These are phyloP conservation scores for Seira ritae DNA, from an alignment of 2,888 invertebrate species.

Conservation along the genomic window DNA sequence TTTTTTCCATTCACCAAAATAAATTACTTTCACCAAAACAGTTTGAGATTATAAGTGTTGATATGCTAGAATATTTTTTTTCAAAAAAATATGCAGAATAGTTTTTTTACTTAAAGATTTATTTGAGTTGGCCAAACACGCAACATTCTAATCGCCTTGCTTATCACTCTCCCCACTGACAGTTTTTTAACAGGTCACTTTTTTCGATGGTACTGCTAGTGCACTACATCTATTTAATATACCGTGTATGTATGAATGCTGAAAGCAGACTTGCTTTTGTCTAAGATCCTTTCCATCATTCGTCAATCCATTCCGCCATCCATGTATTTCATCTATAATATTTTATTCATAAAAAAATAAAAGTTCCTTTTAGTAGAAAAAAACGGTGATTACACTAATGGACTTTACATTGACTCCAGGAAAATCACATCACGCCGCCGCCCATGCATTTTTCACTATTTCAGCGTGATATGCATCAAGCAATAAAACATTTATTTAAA, in stretches of 20 bases:
- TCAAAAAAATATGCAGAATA: constrained; percentile 7
- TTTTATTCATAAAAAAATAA: not conserved
- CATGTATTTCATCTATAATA: not conserved
- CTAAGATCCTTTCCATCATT: constrained; percentile 1
- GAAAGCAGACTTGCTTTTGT: not conserved
- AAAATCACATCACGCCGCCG: not conserved
- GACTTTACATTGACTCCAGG: not conserved
- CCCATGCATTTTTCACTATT: not conserved
- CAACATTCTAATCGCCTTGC: constrained; percentile 59
- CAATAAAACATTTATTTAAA: not conserved
- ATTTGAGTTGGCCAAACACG: constrained; percentile 49
- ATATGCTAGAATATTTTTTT: not conserved
- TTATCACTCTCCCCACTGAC: constrained; percentile 55
- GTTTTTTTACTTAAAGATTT: constrained; percentile 17
- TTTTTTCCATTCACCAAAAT: constrained; percentile 1
- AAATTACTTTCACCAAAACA: constrained; percentile 16
- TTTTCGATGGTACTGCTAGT: not conserved
- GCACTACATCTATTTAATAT: not conserved
- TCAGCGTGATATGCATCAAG: not conserved
- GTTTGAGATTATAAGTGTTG: constrained; percentile 16
- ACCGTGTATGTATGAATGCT: not conserved
- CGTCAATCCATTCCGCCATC: not conserved
- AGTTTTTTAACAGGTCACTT: constrained; percentile 54
- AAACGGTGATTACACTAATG: not conserved
- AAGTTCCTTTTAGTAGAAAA: not conserved